Conservation (phyloP, 2,888 invertebrate genomes). For the Cephus spinipes region DNA sequence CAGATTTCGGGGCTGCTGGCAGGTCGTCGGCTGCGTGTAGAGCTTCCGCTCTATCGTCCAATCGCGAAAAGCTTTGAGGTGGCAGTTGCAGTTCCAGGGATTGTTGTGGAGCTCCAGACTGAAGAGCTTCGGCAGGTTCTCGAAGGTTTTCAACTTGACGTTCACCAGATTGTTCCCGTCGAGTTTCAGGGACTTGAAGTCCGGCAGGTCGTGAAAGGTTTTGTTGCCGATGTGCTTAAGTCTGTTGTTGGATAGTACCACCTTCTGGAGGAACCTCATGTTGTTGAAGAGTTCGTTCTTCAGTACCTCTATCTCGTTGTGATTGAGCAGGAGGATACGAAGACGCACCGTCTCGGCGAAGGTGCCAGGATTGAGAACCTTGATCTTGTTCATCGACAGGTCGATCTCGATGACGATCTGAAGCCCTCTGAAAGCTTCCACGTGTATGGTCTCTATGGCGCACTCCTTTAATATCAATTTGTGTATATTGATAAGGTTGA, state of each 20-base stretch:
- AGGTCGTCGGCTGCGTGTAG: conserved; percentile 80
- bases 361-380: conserved; percentile 75
- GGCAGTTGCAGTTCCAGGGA: conserved; percentile 91
- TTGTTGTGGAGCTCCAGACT: conserved; percentile 84
- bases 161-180: conserved; percentile 80
- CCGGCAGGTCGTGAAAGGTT: conserved; percentile 78
- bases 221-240: conserved; percentile 77
- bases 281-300: conserved; percentile 83
- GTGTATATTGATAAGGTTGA: conserved; percentile 82
- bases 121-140: conserved; percentile 75
- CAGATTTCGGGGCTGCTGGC: conserved; percentile 77
- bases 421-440: conserved; percentile 81
- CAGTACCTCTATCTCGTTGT: conserved; percentile 80
- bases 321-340: conserved; percentile 78
- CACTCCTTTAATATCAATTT: conserved; percentile 83
- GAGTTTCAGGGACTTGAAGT: conserved; percentile 77
- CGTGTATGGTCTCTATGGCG: conserved; percentile 78
- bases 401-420: conserved; percentile 86
- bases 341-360: conserved; percentile 80
- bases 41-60: conserved; percentile 80
- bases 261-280: conserved; percentile 78
- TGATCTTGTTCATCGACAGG: conserved; percentile 80
- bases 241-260: conserved; percentile 82
- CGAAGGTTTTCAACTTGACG: conserved; percentile 75
- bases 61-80: conserved; percentile 81